Percentiles rank a stretch among this genome's conserved stretches.
Evolutionary conservation across 92 coral and sea anemone genomes (phyloP).

Genomic region (Heliopora coerulea): DNA sequence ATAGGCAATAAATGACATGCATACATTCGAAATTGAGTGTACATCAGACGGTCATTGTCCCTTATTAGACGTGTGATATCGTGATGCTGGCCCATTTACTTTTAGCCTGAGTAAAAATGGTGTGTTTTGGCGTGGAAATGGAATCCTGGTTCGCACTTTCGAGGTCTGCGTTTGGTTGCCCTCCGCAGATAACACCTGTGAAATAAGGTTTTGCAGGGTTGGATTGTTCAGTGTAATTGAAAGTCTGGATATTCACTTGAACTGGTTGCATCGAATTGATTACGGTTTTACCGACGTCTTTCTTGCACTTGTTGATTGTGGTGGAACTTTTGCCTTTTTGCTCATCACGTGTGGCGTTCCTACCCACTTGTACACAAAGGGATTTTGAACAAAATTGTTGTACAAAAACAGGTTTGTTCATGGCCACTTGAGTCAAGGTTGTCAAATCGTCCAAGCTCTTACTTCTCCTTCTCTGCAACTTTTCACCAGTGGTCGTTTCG

Average conservation of each 20-base stretch:
- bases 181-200: background rate
- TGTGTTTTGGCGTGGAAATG: slow-evolving; percentile 24
- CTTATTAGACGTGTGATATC: slow-evolving; percentile 31
- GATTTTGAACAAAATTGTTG: slow-evolving; percentile 25
- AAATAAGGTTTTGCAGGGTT: background rate
- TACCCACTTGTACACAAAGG: slow-evolving; percentile 10
- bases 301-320: background rate
- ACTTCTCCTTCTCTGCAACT: slow-evolving; percentile 15
- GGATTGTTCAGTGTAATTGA: background rate
- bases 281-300: slow-evolving; percentile 1
- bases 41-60: too few species aligned
- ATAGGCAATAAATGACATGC: too few species aligned
- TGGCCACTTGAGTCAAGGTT: slow-evolving; percentile 13
- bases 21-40: too few species aligned
- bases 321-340: background rate
- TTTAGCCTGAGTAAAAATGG: slow-evolving; percentile 34
- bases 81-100: slow-evolving; percentile 37
- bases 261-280: slow-evolving; percentile 1
- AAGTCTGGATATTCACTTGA: slow-evolving; percentile 17
- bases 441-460: slow-evolving; percentile 25
- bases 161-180: background rate
- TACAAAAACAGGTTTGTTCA: slow-evolving; percentile 20
- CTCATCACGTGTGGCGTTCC: background rate
- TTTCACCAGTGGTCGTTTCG: background rate
- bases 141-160: background rate